Evolutionary conservation across 2,888 invertebrate genomes (phyloP).

Genomic region (Cheilosia urbana): DNA sequence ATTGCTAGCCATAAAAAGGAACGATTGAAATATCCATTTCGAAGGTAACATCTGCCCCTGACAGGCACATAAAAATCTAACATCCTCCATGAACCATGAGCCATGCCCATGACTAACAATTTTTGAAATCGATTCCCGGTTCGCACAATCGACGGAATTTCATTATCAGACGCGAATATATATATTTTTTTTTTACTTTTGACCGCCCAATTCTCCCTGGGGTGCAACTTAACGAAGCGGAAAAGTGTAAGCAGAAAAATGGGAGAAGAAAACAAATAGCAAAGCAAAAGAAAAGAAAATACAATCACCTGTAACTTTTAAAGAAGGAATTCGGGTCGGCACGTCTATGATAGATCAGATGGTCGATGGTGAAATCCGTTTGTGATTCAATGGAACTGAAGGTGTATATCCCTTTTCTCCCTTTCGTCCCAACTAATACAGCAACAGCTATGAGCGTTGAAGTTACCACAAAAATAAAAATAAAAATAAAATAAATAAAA

Average conservation of each 20-base stretch:
- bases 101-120: conserved; percentile 36
- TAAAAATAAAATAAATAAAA: too few relatives aligned
- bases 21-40: too few relatives aligned
- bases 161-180: conserved; percentile 20
- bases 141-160: conserved; percentile 26
- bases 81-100: conserved; percentile 4
- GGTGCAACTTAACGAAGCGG: too few relatives aligned
- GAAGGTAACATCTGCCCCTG: too few relatives aligned
- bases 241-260: conserved; percentile 17
- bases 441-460: conserved; percentile 29
- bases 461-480: not conserved
- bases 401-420: conserved; percentile 20
- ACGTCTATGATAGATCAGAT: conserved; percentile 8
- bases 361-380: conserved; percentile 35
- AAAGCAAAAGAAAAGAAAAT: conserved; percentile 5
- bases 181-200: not conserved
- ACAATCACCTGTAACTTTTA: conserved; percentile 40
- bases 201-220: conserved; percentile 1
- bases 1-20: too few relatives aligned
- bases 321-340: conserved; percentile 13
- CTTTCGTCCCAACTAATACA: not conserved
- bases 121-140: conserved; percentile 36
- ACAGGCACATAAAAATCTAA: conserved; percentile 25
- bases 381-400: conserved; percentile 49
- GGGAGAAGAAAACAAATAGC: conserved; percentile 9